Evolutionary conservation across 1,140 invertebrate genomes (phyloP).

Genomic region (Dufourea novaeangliae): DNA sequence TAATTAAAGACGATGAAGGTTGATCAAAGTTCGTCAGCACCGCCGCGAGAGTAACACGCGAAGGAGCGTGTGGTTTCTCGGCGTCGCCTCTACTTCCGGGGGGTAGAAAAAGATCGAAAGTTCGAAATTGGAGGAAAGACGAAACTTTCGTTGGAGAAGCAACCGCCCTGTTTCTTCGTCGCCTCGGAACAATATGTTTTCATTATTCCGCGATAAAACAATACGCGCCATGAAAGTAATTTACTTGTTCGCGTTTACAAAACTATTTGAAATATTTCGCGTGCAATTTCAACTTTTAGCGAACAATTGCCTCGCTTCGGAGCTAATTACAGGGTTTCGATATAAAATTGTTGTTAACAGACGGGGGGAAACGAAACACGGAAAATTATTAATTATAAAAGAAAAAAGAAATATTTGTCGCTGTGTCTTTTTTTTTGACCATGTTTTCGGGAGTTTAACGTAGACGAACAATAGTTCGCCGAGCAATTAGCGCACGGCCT

Average conservation of each 20-base stretch:
- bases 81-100: constrained; percentile 10
- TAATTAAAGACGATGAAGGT: constrained; percentile 42
- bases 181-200: too few species aligned
- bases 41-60: constrained; percentile 5
- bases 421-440: neutral
- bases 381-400: neutral
- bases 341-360: neutral
- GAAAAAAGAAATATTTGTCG: neutral
- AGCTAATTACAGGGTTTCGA: neutral
- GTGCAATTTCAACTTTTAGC: neutral
- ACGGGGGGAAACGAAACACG: neutral
- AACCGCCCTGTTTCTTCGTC: too few species aligned
- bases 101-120: neutral
- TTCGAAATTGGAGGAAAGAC: too few species aligned
- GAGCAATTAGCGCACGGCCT: constrained; percentile 21
- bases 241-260: neutral
- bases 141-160: too few species aligned
- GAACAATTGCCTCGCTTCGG: neutral
- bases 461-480: constrained; percentile 6
- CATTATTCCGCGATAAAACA: neutral
- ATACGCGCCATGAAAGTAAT: neutral
- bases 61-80: neutral
- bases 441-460: neutral
- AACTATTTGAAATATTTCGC: neutral
- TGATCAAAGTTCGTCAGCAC: constrained; percentile 27